Evolutionary conservation across 2,888 invertebrate species (phyloP).

Genomic region (Notocelia uddmanniana): DNA sequence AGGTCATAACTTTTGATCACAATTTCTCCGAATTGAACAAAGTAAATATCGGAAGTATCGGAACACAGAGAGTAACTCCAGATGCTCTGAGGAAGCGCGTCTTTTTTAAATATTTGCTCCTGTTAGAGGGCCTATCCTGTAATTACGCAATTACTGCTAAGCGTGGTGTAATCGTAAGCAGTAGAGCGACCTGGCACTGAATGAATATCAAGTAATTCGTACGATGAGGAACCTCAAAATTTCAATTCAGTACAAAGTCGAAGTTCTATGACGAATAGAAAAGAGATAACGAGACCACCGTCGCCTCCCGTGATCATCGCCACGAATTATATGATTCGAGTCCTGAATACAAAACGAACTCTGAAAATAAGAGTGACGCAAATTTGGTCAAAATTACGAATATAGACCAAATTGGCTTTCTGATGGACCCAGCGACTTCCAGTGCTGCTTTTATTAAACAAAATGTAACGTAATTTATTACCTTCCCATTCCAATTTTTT

Average conservation of each 20-base stretch:
- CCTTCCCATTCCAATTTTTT: neutral
- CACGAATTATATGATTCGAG: constrained; percentile 76
- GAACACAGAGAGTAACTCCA: too few species aligned
- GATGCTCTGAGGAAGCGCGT: too few species aligned
- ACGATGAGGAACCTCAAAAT: constrained; percentile 60
- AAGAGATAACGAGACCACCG: constrained; percentile 73
- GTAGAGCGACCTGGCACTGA: neutral
- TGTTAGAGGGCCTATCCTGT: too few species aligned
- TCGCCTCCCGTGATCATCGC: constrained; percentile 73
- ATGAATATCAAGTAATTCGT: constrained; percentile 53
- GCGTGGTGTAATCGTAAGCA: too few species aligned
- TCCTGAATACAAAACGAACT: constrained; percentile 74
- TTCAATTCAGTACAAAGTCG: constrained; percentile 66
- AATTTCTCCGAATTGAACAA: too few species aligned
- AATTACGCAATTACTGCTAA: too few species aligned
- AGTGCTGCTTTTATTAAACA: constrained; percentile 26
- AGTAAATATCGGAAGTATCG: too few species aligned
- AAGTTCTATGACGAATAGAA: constrained; percentile 71
- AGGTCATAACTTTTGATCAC: too few species aligned
- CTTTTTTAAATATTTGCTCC: too few species aligned
- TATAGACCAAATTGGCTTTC: constrained; percentile 68
- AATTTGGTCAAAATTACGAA: constrained; percentile 73
- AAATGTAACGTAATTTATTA: neutral
- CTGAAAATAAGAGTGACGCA: constrained; percentile 64
- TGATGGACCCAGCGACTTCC: constrained; percentile 23